Conservation (phyloP, 2,113 vertebrate genomes). For the Perca fluviatilis region DNA sequence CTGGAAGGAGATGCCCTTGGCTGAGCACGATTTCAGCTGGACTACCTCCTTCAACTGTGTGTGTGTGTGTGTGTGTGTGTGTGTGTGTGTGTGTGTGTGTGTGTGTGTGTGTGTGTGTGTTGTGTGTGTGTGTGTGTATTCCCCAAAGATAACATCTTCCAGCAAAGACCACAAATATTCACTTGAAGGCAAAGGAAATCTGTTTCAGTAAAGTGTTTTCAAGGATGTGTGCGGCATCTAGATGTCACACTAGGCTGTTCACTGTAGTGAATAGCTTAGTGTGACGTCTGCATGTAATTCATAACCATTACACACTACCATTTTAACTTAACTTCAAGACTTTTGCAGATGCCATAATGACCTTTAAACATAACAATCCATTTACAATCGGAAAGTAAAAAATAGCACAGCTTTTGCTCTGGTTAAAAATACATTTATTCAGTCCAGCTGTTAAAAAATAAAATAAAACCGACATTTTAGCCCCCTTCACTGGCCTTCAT, state of each 20-base stretch:
- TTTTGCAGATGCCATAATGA: neutral
- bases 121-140: constrained; percentile 11
- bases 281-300: neutral
- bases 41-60: constrained; percentile 59
- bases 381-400: neutral
- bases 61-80: constrained; percentile 39
- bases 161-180: constrained; percentile 47
- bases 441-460: neutral
- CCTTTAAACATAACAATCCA: constrained; percentile 2
- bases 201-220: constrained; percentile 36
- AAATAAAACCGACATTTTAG: too few relatives aligned
- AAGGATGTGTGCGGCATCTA: neutral
- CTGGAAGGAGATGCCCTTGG: constrained; percentile 65
- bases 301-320: neutral
- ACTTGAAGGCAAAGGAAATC: constrained; percentile 51
- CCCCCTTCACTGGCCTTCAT: neutral
- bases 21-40: constrained; percentile 57
- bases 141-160: constrained; percentile 58
- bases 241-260: neutral
- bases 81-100: constrained; percentile 54
- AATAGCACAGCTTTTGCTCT: neutral
- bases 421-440: neutral
- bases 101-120: too few relatives aligned
- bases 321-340: neutral
- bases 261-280: neutral